These are phyloP conservation scores for Nymphicus hollandicus DNA, from an alignment of 2,113 vertebrate species.

Conservation along the genomic window DNA sequence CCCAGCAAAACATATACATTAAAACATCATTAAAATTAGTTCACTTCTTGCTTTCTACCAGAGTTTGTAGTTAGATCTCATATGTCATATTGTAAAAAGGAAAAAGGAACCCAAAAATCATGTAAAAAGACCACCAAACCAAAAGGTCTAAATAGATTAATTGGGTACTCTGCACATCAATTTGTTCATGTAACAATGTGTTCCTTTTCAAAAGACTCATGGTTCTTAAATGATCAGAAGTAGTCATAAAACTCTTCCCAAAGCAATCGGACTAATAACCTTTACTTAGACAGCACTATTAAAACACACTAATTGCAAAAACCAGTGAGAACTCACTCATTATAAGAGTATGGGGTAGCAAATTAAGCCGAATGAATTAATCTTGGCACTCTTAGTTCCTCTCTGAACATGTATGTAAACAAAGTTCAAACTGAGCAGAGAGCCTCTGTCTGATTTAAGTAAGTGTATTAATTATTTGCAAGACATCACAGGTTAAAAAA, in stretches of 20 bases:
- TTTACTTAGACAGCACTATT: neutral
- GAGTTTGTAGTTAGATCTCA: neutral
- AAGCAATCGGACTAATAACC: slow-evolving; percentile 44
- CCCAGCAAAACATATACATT: neutral
- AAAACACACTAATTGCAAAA: slow-evolving; percentile 24
- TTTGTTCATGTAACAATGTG: slow-evolving; percentile 17
- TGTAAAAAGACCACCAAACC: neutral
- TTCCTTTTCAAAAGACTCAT: slow-evolving; percentile 20
- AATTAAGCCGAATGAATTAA: slow-evolving; percentile 54
- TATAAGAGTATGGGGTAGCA: neutral
- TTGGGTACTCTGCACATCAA: neutral
- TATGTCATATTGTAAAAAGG: neutral
- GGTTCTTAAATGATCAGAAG: slow-evolving; percentile 19
- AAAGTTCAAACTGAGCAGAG: slow-evolving; percentile 5
- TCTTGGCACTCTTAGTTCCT: slow-evolving; percentile 36
- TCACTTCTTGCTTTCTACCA: neutral
- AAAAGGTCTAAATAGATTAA: neutral
- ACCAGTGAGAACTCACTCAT: neutral
- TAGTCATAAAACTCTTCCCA: slow-evolving; percentile 34
- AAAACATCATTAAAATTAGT: neutral
- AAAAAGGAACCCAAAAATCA: neutral
- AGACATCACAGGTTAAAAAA: neutral
- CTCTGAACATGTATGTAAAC: neutral
- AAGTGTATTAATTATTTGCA: neutral
- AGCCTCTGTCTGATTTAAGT: neutral